A percentile compares a stretch with the other conserved stretches of the same genome.
These are phyloP conservation scores for Ariolimax columbianus DNA, from an alignment of 2,888 invertebrate genomes.

Conservation along the genomic window DNA sequence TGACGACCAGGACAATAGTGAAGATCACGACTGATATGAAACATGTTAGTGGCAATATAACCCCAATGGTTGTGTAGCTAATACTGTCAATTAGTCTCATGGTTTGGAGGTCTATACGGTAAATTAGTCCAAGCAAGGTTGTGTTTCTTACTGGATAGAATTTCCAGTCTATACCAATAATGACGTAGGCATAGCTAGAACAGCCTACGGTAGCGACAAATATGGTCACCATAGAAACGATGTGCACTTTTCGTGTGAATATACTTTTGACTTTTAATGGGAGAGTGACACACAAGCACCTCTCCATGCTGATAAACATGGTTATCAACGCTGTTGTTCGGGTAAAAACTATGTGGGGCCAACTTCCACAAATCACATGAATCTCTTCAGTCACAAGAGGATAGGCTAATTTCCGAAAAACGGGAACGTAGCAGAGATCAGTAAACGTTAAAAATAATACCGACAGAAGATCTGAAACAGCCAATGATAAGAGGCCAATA, in stretches of 20 bases:
- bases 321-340: slow-evolving; percentile 26
- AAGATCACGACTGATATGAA: background rate
- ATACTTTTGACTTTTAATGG: slow-evolving; percentile 13
- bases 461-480: slow-evolving; percentile 14
- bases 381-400: slow-evolving; percentile 5
- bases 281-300: slow-evolving; percentile 9
- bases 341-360: slow-evolving; percentile 28
- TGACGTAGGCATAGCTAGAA: background rate
- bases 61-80: background rate
- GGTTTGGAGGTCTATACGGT: background rate
- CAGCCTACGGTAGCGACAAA: background rate
- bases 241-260: slow-evolving; percentile 2
- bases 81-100: background rate
- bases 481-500: slow-evolving; percentile 7
- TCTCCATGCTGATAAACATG: background rate
- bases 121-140: background rate
- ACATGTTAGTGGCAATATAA: slow-evolving; percentile 28
- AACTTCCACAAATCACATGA: slow-evolving; percentile 1
- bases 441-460: slow-evolving; percentile 7
- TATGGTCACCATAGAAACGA: background rate
- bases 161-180: background rate
- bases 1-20: background rate
- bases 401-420: background rate
- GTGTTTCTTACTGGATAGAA: slow-evolving; percentile 1
- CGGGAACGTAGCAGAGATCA: background rate